These are phyloP conservation scores for Lagria hirta DNA, from an alignment of 2,888 invertebrate species.

Conservation along the genomic window DNA sequence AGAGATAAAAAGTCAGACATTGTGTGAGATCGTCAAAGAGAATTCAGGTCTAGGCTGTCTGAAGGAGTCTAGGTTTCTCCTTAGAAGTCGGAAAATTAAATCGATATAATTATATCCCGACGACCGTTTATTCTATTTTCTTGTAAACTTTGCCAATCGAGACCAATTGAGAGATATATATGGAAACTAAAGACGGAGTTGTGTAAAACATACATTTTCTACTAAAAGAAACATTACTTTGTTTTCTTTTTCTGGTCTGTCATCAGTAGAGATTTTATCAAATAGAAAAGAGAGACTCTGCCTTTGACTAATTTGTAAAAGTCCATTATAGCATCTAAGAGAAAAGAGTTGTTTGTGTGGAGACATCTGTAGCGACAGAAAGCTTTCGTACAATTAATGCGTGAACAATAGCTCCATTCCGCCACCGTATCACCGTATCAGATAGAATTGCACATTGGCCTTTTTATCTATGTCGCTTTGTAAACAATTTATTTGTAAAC, in stretches of 20 bases:
- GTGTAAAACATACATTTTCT: background rate
- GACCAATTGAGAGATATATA: constrained; percentile 13
- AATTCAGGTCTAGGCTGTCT: no score
- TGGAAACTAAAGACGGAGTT: constrained; percentile 4
- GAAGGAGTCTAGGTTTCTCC: no score
- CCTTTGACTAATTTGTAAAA: constrained; percentile 34
- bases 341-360: constrained; percentile 30
- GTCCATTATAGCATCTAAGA: constrained; percentile 32
- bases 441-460: no score
- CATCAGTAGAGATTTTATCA: constrained; percentile 13
- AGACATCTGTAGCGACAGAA: constrained; percentile 25
- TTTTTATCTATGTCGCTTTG: no score
- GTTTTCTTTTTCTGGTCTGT: constrained; percentile 5
- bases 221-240: constrained; percentile 7
- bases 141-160: constrained; percentile 14
- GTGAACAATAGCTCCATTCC: constrained; percentile 33
- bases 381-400: constrained; percentile 32
- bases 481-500: no score
- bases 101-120: constrained; percentile 21
- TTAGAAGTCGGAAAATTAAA: constrained; percentile 21
- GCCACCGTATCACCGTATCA: no score
- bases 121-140: constrained; percentile 19
- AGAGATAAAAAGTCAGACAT: no score
- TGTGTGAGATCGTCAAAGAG: no score
- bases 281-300: constrained; percentile 16